A percentile compares a stretch with the other conserved stretches of the same genome.
phyloP scores from a whole-genome alignment of 92 coral and sea anemone species.

The Galaxea fascicularis region DNA sequence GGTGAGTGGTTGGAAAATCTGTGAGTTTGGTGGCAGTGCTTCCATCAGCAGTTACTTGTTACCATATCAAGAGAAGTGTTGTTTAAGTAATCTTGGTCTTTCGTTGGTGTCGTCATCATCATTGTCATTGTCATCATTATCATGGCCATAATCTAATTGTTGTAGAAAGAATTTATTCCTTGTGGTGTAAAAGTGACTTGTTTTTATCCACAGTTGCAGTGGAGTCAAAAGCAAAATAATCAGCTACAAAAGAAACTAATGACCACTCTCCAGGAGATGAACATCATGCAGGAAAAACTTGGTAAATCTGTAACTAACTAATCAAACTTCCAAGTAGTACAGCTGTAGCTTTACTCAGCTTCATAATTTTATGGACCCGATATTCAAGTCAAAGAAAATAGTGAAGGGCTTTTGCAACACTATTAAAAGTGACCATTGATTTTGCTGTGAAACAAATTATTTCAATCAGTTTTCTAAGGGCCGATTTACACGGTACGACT shows the following conservation, averaged over 20 bases:
- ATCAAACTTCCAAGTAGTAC: not conserved
- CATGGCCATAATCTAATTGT: not conserved
- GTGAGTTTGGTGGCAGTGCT: not conserved
- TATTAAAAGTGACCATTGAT: no score
- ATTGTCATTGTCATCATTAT: not conserved
- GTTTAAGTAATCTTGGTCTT: not conserved
- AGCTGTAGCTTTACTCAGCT: no score
- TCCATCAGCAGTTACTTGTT: not conserved
- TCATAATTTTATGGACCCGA: no score
- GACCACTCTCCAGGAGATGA: conserved; percentile 48
- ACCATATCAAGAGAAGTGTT: not conserved
- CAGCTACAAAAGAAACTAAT: conserved; percentile 58
- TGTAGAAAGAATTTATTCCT: not conserved
- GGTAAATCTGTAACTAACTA: conserved; percentile 46
- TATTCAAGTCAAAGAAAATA: no score
- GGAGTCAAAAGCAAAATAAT: conserved; percentile 40
- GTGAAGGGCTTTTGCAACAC: no score
- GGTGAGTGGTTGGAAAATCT: conserved; percentile 38
- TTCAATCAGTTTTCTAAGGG: no score
- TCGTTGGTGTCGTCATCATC: not conserved
- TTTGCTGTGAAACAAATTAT: no score
- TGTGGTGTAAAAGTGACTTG: not conserved
- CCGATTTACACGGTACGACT: no score
- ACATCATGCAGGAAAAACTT: conserved; percentile 68
- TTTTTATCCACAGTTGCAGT: conserved; percentile 50